Evolutionary conservation across 2,797 vertebrate genomes (phyloP).

Genomic region (Pipistrellus pygmaeus): DNA sequence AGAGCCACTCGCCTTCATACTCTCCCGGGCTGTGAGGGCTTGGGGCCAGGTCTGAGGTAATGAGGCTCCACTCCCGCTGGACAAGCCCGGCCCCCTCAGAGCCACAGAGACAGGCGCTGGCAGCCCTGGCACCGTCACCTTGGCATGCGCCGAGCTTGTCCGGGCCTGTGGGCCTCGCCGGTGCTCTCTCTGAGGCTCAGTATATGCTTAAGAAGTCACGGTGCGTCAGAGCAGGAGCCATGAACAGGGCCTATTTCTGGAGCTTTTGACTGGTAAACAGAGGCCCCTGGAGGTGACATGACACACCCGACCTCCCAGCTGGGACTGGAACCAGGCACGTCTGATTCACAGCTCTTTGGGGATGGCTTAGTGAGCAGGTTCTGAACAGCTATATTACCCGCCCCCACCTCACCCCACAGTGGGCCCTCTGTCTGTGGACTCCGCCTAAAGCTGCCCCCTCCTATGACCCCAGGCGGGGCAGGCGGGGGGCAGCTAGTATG

Average conservation of each 20-base stretch:
- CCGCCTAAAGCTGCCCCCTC: background rate
- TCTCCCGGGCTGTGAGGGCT: background rate
- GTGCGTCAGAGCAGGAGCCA: background rate
- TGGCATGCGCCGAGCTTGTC: background rate
- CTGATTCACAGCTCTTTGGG: background rate
- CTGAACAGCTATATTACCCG: no score
- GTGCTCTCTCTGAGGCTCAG: background rate
- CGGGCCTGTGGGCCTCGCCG: background rate
- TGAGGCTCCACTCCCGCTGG: background rate
- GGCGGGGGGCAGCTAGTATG: no score
- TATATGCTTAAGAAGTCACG: background rate
- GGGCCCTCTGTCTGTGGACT: background rate
- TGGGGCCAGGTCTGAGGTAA: background rate
- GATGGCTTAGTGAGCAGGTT: background rate
- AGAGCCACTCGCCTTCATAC: background rate
- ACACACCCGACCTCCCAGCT: constrained; percentile 2
- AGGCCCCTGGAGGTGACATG: background rate
- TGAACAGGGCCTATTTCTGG: background rate
- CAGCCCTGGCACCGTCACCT: background rate
- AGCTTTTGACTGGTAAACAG: constrained; percentile 1
- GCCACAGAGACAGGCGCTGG: background rate
- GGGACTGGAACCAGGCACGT: background rate
- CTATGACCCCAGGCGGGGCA: background rate
- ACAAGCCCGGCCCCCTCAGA: background rate
- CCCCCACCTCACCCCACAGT: background rate